Conservation (phyloP, 1,140 invertebrate genomes). For the Bombus affinis region DNA sequence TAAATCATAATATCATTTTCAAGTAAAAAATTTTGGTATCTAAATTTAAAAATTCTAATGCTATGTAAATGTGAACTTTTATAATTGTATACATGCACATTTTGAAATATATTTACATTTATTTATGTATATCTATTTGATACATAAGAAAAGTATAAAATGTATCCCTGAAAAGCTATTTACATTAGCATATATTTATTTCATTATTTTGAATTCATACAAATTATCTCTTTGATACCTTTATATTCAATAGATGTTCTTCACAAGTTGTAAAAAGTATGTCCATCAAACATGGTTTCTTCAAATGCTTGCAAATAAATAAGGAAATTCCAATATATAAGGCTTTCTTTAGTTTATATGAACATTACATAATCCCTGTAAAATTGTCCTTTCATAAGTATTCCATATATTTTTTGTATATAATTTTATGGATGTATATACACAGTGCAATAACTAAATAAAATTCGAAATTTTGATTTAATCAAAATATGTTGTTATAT, state of each 20-base stretch:
- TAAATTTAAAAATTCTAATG: not conserved
- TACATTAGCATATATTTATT: conserved; percentile 38
- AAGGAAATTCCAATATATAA: conserved; percentile 62
- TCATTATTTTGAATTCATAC: conserved; percentile 54
- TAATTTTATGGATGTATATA: not conserved
- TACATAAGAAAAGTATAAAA: conserved; percentile 18
- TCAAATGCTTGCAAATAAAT: conserved; percentile 65
- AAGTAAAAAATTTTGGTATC: not conserved
- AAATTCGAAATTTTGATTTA: not conserved
- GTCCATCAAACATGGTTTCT: conserved; percentile 64
- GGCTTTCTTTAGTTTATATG: conserved; percentile 56
- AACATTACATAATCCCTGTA: conserved; percentile 62
- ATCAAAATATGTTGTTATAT: not conserved
- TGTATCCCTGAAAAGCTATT: conserved; percentile 25
- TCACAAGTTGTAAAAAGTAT: conserved; percentile 65
- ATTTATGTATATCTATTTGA: conserved; percentile 1
- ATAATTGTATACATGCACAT: conserved; percentile 12
- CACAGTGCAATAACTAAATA: not conserved
- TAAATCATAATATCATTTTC: not conserved
- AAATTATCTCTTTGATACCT: conserved; percentile 63
- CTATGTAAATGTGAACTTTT: not conserved
- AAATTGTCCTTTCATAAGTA: conserved; percentile 62
- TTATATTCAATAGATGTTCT: conserved; percentile 62
- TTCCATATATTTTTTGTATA: conserved; percentile 24
- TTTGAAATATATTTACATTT: conserved; percentile 11